phyloP scores from a whole-genome alignment of 2,888 invertebrate genomes.

The Xestia rhomboidea region DNA sequence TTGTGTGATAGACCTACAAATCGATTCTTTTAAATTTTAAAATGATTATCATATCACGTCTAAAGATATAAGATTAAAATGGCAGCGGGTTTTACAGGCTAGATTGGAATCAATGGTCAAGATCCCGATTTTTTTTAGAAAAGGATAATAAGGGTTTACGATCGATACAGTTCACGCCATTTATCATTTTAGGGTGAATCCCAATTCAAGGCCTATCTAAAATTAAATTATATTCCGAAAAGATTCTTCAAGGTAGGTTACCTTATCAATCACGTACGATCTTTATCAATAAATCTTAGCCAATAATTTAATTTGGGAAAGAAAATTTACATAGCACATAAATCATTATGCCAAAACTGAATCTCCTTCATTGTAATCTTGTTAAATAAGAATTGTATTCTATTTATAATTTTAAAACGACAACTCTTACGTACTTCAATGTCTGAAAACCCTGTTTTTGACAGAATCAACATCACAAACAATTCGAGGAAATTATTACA shows the following conservation, averaged over 20 bases:
- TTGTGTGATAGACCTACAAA: background rate
- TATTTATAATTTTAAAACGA: background rate
- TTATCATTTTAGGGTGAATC: background rate
- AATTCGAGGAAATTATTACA: background rate
- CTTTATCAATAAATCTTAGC: background rate
- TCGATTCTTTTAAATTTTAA: background rate
- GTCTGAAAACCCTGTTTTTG: slow-evolving; percentile 2
- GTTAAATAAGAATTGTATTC: background rate
- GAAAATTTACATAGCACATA: background rate
- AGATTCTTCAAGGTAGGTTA: background rate
- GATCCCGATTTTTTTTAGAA: background rate
- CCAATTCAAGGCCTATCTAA: background rate
- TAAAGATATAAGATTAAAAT: too few species aligned
- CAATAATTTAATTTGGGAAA: background rate
- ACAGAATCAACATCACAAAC: background rate
- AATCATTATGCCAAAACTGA: background rate
- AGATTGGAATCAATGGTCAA: background rate
- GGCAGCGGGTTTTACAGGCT: too few species aligned
- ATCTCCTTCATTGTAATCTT: background rate
- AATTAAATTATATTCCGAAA: background rate
- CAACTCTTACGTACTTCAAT: background rate
- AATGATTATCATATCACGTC: background rate
- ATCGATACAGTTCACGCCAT: background rate
- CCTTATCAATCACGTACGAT: slow-evolving; percentile 1
- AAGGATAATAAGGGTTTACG: background rate